Evolutionary conservation across 2,797 vertebrate genomes (phyloP), one percentile per base, ranked within the genome.

Genomic region (Diceros bicornis): DNA sequence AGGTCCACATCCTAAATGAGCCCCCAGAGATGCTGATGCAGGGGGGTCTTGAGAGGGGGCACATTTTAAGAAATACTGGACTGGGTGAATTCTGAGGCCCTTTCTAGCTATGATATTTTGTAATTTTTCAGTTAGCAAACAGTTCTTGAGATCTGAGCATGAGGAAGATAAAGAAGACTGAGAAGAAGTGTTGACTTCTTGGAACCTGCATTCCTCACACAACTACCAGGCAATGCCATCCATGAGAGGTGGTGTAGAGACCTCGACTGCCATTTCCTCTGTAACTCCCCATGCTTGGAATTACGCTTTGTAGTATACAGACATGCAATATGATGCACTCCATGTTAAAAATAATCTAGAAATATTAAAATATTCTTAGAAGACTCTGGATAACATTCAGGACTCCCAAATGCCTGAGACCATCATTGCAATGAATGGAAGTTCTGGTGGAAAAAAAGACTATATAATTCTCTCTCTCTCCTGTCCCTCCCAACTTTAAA

Each of bases 221-320:
- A 0, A 41, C 52, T 34, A 6, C 10, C 29, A 29, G 59, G 52
- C 59, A 25, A 14, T 34, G 27, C 16, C 21, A 1, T 6, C 32
- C 1, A 0, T 4, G 25, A 52, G 7, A 4, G 21, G 52, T 47
- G 20, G 23, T 20, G 4, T 1, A 25, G 55, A 32, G 52, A 52
- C 62, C 47, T 41, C 6, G 0, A 6, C 1, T 21, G n/a, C 16
- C 32, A 1, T 4, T 50, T 50, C 25, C 47, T 66, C 41, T 7
- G 32, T 20, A 41, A 44, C 14, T 69, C 82, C 11, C 59, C 11
- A 7, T 9, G 2, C 34, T 41, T 34, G 18, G 50, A 85, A 29
- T 55, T 61, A 52, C 23, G 12, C 34, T 68, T 68, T 17, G 8
- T 23, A 62, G 20, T 4, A 4, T 3, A 32, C 20, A 18, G 29